Percentiles rank a stretch among this genome's conserved stretches.
These are phyloP conservation scores for Geophilus truncorum DNA, from an alignment of 2,888 invertebrate genomes.

Conservation along the genomic window DNA sequence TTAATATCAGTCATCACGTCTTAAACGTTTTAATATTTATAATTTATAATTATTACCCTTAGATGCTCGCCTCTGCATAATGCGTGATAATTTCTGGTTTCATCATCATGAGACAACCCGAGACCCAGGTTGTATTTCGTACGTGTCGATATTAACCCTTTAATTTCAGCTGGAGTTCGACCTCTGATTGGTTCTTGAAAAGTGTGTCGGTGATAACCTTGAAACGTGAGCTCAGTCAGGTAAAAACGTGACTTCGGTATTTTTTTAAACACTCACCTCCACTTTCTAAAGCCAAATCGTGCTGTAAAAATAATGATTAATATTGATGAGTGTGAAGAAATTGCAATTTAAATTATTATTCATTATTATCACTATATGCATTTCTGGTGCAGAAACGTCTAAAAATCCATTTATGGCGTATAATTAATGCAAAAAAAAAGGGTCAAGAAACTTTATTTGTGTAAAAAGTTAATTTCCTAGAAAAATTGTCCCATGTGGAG, in stretches of 20 bases:
- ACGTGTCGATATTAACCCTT: neutral
- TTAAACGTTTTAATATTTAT: neutral
- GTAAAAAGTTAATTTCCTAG: neutral
- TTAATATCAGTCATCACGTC: neutral
- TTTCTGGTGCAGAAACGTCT: too few relatives aligned
- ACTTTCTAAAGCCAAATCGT: conserved; percentile 9
- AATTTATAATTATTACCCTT: neutral
- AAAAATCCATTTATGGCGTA: too few relatives aligned
- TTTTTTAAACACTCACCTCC: neutral
- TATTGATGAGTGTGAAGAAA: neutral
- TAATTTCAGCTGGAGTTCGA: conserved; percentile 9
- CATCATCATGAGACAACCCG: neutral
- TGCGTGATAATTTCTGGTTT: conserved; percentile 33
- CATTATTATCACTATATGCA: too few relatives aligned
- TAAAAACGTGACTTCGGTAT: neutral
- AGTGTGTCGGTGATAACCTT: conserved; percentile 2
- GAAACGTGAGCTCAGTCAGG: neutral
- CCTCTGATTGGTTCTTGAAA: conserved; percentile 25
- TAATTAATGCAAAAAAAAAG: neutral
- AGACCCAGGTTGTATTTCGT: neutral
- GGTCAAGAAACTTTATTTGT: neutral
- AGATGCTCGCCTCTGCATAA: conserved; percentile 36
- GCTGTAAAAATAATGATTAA: neutral
- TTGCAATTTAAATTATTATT: too few relatives aligned
- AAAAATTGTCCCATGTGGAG: neutral